A percentile compares a stretch with the other conserved stretches of the same genome.
Conservation (phyloP, 2,888 invertebrate genomes). For the Lysandra bellargus region DNA sequence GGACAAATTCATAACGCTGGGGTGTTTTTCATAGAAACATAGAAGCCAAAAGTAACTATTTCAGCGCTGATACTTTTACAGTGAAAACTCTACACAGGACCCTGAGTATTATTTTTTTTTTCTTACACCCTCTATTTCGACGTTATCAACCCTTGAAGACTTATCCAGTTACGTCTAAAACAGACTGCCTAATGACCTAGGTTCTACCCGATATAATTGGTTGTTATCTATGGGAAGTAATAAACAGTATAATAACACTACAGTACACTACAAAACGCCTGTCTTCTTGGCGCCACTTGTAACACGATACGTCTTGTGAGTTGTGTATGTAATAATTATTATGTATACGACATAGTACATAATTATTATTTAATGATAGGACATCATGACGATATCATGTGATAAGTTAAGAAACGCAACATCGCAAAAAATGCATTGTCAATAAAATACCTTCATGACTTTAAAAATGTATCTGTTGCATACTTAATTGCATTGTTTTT, state of each 20-base stretch:
- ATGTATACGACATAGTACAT: not conserved
- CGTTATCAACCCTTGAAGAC: not conserved
- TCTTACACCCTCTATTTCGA: not conserved
- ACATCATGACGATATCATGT: not conserved
- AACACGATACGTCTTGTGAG: not conserved
- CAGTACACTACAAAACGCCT: not conserved
- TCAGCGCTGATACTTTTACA: too few species aligned
- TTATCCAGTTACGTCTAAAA: not conserved
- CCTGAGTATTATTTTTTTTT: too few species aligned
- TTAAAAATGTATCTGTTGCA: too few species aligned
- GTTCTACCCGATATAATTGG: not conserved
- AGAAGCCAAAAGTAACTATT: too few species aligned
- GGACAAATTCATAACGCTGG: too few species aligned
- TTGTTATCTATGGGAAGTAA: not conserved
- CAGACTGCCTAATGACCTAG: not conserved
- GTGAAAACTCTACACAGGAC: too few species aligned
- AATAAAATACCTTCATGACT: too few species aligned
- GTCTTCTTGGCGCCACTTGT: slow-evolving; percentile 7
- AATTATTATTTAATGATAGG: not conserved
- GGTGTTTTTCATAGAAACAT: too few species aligned
- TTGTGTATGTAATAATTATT: not conserved
- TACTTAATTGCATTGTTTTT: too few species aligned
- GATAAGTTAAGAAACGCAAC: too few species aligned
- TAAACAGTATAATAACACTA: not conserved
- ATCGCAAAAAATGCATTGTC: too few species aligned